Percentiles rank a stretch among this genome's conserved stretches.
Conservation (phyloP, 2,797 vertebrate species). For the Pangasius djambal region DNA sequence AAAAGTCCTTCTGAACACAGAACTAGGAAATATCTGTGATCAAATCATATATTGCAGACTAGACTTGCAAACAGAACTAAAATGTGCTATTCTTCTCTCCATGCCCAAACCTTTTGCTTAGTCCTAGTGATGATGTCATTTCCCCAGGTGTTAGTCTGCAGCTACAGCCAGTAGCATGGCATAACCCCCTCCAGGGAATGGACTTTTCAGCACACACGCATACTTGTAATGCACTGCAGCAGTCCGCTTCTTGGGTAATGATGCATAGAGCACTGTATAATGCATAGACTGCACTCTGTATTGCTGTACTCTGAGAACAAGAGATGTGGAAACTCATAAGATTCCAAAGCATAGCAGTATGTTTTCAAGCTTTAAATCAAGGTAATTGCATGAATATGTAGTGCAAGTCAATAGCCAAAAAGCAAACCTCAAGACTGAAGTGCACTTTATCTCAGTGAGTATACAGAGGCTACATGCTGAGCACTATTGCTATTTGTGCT, state of each 20-base stretch:
- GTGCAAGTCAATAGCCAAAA: neutral
- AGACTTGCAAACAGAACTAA: slow-evolving; percentile 1
- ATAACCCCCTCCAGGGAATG: slow-evolving; percentile 37
- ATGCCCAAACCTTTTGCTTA: slow-evolving; percentile 1
- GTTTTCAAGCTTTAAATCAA: neutral
- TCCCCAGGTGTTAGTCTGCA: slow-evolving; percentile 40
- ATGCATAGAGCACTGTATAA: slow-evolving; percentile 27
- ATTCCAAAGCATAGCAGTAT: slow-evolving; percentile 9
- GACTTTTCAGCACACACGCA: slow-evolving; percentile 17
- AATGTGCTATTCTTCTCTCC: neutral
- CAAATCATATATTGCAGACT: neutral
- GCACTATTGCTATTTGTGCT: neutral
- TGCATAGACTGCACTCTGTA: slow-evolving; percentile 37
- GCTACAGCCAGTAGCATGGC: slow-evolving; percentile 58
- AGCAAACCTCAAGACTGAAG: neutral
- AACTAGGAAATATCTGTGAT: neutral
- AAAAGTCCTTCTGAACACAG: neutral
- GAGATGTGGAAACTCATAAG: neutral
- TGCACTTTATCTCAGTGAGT: neutral
- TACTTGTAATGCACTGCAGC: slow-evolving; percentile 22
- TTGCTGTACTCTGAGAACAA: slow-evolving; percentile 29
- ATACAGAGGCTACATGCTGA: neutral
- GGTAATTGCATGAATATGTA: neutral
- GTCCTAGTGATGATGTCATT: slow-evolving; percentile 26
- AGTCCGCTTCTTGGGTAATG: slow-evolving; percentile 15